Conservation (phyloP, 2,797 vertebrate genomes). For the Leptodactylus fallax region DNA sequence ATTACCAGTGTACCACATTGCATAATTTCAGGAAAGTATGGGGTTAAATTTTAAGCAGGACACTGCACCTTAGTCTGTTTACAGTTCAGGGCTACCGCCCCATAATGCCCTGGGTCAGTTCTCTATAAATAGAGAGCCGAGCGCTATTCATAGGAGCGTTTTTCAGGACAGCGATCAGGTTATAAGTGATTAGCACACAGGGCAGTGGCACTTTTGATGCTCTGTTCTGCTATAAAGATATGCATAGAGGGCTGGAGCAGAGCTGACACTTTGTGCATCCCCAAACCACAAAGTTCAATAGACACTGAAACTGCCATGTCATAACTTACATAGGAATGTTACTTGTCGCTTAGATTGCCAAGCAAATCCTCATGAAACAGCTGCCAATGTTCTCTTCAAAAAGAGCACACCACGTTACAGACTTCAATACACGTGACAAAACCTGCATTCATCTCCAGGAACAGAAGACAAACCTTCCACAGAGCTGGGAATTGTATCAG, state of each 20-base stretch:
- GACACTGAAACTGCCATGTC: neutral
- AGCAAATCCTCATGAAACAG: neutral
- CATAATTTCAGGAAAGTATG: too few species aligned
- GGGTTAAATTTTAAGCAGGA: too few species aligned
- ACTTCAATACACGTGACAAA: neutral
- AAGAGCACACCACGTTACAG: neutral
- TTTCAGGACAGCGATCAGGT: slow-evolving; percentile 51
- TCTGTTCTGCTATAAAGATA: neutral
- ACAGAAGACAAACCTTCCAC: neutral
- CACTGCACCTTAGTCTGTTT: slow-evolving; percentile 31
- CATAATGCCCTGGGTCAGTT: slow-evolving; percentile 50
- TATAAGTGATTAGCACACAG: slow-evolving; percentile 57
- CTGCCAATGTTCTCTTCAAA: neutral
- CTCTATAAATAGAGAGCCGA: slow-evolving; percentile 55
- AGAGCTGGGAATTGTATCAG: neutral
- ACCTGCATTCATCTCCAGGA: neutral
- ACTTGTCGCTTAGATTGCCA: neutral
- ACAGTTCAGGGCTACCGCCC: slow-evolving; percentile 45
- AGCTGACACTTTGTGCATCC: neutral
- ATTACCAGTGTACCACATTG: too few species aligned
- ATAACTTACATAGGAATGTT: neutral
- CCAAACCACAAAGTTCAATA: too few species aligned
- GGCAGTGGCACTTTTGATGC: slow-evolving; percentile 1
- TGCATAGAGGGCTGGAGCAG: neutral
- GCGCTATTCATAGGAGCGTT: slow-evolving; percentile 54